phyloP scores from a whole-genome alignment of 2,888 invertebrate genomes.

The Trachelus iudaicus region DNA sequence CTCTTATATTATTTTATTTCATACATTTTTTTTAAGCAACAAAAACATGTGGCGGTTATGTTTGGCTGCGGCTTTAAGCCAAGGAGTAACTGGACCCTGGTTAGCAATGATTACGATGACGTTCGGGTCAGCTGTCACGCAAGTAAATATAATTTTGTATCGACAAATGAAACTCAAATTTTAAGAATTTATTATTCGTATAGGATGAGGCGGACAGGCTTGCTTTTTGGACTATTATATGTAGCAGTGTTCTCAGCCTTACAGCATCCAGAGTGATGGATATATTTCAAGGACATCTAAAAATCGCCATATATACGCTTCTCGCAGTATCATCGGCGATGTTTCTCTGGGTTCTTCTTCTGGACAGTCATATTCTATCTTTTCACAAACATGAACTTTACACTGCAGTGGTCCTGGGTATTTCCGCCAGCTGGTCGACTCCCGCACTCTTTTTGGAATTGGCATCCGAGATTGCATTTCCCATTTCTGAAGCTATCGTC shows the following conservation, averaged over 20 bases:
- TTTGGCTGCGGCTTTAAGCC: slow-evolving; percentile 46
- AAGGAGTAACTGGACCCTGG: slow-evolving; percentile 53
- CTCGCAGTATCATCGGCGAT: slow-evolving; percentile 41
- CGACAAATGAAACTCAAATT: background rate
- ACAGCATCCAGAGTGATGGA: slow-evolving; percentile 46
- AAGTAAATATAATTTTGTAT: slow-evolving; percentile 30
- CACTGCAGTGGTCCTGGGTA: slow-evolving; percentile 44
- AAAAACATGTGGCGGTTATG: slow-evolving; percentile 47
- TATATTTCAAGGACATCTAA: slow-evolving; percentile 46
- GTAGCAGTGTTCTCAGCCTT: slow-evolving; percentile 43
- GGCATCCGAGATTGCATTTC: slow-evolving; percentile 53
- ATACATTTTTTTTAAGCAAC: slow-evolving; percentile 29
- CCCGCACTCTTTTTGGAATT: slow-evolving; percentile 53
- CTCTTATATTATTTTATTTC: background rate
- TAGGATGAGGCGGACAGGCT: slow-evolving; percentile 50
- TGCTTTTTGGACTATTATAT: slow-evolving; percentile 54
- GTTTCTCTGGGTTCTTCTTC: slow-evolving; percentile 49
- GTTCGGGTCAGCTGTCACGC: slow-evolving; percentile 42
- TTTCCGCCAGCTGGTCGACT: slow-evolving; percentile 50
- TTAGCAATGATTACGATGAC: slow-evolving; percentile 48
- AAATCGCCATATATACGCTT: slow-evolving; percentile 37
- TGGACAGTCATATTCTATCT: slow-evolving; percentile 37
- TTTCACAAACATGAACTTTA: slow-evolving; percentile 45
- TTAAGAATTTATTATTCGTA: background rate
- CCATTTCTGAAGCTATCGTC: slow-evolving; percentile 53